Evolutionary conservation across 2,797 vertebrate genomes (phyloP).

Genomic region (Siniperca obscura): DNA sequence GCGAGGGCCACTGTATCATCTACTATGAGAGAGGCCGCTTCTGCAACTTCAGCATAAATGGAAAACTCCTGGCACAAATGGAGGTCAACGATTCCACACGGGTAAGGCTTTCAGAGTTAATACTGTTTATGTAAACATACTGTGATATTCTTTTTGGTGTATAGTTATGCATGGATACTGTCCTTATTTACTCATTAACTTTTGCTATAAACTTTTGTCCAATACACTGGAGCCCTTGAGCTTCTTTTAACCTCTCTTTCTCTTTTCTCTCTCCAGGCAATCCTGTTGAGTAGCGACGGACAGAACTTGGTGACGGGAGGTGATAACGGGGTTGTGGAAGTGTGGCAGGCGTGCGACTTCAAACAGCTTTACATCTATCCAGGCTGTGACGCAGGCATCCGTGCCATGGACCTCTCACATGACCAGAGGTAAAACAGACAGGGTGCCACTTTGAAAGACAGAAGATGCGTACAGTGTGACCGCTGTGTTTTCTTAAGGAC

Average conservation of each 20-base stretch:
- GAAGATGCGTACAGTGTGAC: not conserved
- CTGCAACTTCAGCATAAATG: conserved; percentile 99
- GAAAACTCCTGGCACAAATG: conserved; percentile 98
- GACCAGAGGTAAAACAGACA: conserved; percentile 93
- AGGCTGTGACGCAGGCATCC: conserved; percentile 97
- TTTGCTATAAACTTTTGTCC: not conserved
- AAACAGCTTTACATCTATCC: conserved; percentile 99
- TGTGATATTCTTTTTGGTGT: not conserved
- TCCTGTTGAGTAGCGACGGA: conserved; percentile 97
- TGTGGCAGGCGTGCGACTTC: conserved; percentile 99
- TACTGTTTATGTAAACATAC: not conserved
- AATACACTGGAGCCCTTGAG: not conserved
- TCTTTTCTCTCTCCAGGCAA: conserved; percentile 84
- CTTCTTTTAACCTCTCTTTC: not conserved
- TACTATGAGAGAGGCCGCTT: conserved; percentile 97
- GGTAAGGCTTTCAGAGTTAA: conserved; percentile 80
- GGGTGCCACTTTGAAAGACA: not conserved
- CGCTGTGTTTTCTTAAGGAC: not conserved
- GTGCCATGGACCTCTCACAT: conserved; percentile 98
- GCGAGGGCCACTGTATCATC: conserved; percentile 97
- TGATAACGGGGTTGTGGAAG: conserved; percentile 97
- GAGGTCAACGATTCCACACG: conserved; percentile 97
- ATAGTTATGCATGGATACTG: not conserved
- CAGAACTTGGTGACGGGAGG: conserved; percentile 98
- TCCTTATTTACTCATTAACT: not conserved